Evolutionary conservation across 1,140 invertebrate genomes (phyloP), one percentile per base, ranked within the genome.

Genomic region (Musca vetustissima): DNA sequence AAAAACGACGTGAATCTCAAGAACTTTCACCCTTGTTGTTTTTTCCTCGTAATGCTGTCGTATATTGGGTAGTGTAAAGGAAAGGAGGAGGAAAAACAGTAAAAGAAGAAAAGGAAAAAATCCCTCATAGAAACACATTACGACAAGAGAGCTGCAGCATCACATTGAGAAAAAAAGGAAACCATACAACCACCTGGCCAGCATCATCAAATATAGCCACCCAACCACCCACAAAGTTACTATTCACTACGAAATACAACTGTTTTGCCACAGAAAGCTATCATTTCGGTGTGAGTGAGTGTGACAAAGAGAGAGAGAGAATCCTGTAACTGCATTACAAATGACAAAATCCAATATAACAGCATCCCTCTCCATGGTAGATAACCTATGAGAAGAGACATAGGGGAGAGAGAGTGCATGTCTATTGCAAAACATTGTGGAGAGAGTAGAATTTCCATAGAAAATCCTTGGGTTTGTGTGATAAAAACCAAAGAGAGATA

Each of bases 111-210:
- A 43, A 13, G 21, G 25, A 25, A 59, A 59, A 25, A 59, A 15
- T 17, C 14, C 28, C 24, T 32, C 17, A 21, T 21, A 22, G 14
- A 52, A 52, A 21, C 49, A 52, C 49, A 52, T 9, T 52, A n/a
- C n/a, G n/a, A n/a, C 19, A 1, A 21, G 21, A 19, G 21, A 43
- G 36, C 36, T 43, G 36, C 36, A 43, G 36, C 36, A 43, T 43
- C 36, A 43, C 28, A 43, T 43, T 13, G 11, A 43, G 36, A 43
- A 2, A 13, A 43, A 43, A 59, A 59, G 1, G 36, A 19, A 36
- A 61, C n/a, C 17, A 36, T 36, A 43, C 57, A 61, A 61, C 57
- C 57, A 61, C 57, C 57, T 36, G 28, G 19, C 17, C 57, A 61
- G 17, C 57, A n/a, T n/a, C n/a, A n/a, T n/a, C n/a, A n/a, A n/a